Percentiles rank a stretch among this genome's conserved stretches.
Conservation (phyloP, 2,113 vertebrate genomes). For the Megalops atlanticus region DNA sequence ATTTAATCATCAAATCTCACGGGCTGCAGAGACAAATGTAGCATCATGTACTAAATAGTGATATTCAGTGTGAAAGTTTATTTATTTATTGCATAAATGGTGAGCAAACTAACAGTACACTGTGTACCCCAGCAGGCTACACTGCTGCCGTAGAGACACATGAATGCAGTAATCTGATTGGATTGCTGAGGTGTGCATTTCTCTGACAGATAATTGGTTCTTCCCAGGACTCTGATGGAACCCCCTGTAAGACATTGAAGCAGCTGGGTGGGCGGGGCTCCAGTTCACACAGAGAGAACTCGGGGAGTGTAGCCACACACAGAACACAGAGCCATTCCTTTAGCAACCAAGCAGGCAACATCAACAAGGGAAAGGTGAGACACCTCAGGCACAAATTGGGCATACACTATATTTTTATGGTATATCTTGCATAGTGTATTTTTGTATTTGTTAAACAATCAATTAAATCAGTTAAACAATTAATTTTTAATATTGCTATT, state of each 20-base stretch:
- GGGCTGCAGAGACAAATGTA: background rate
- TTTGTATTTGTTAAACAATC: too few species aligned
- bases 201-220: constrained; percentile 7
- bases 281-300: constrained; percentile 76
- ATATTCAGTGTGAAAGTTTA: background rate
- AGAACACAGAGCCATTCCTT: constrained; percentile 64
- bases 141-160: background rate
- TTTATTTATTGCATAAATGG: background rate
- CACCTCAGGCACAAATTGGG: background rate
- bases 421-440: too few species aligned
- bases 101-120: background rate
- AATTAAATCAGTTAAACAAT: background rate
- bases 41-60: background rate
- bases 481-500: background rate
- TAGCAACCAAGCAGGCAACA: constrained; percentile 64
- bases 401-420: too few species aligned
- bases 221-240: constrained; percentile 91
- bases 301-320: constrained; percentile 64
- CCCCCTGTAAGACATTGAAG: constrained; percentile 92
- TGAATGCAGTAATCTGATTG: background rate
- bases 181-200: background rate
- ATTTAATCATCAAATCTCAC: background rate
- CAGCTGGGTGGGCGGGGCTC: constrained; percentile 80
- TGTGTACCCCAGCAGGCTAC: too few species aligned
- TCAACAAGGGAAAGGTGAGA: constrained; percentile 88